These are phyloP conservation scores for Galeruca laticollis DNA, from an alignment of 2,888 invertebrate genomes.

Conservation along the genomic window DNA sequence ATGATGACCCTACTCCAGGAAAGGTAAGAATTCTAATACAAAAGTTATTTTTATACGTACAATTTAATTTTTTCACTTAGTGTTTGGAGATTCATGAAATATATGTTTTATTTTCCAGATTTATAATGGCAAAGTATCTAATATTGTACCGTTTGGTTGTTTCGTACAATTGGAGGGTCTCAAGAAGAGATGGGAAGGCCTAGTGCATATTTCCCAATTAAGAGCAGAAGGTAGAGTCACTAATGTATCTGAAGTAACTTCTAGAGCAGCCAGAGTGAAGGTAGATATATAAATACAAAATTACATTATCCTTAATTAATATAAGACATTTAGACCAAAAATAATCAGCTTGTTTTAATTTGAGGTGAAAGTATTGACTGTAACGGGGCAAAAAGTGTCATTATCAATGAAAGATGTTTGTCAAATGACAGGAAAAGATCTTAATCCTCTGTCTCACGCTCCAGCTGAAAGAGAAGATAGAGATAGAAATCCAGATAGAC, in stretches of 20 bases:
- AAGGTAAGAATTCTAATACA: constrained; percentile 67
- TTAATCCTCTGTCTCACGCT: constrained; percentile 86
- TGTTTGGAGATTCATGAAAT: no score
- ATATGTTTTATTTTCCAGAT: constrained; percentile 75
- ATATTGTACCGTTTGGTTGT: constrained; percentile 97
- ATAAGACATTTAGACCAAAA: no score
- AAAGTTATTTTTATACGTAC: no score
- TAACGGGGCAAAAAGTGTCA: constrained; percentile 95
- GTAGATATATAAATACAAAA: constrained; percentile 65
- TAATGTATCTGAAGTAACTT: constrained; percentile 93
- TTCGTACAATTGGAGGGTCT: constrained; percentile 96
- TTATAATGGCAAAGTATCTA: constrained; percentile 93
- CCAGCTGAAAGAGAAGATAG: constrained; percentile 77
- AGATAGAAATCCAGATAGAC: constrained; percentile 93
- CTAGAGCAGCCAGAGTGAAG: constrained; percentile 88
- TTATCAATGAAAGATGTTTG: constrained; percentile 98
- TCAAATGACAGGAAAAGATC: constrained; percentile 92
- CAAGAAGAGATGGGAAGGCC: constrained; percentile 90
- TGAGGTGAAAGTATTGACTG: constrained; percentile 87
- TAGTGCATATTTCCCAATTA: constrained; percentile 97
- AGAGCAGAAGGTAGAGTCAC: constrained; percentile 94
- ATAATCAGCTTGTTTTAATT: constrained; percentile 16
- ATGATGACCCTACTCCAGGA: constrained; percentile 82
- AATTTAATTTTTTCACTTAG: no score
- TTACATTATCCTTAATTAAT: no score